These are phyloP conservation scores for Hippocampus zosterae DNA, from an alignment of 2,113 vertebrate genomes.

Conservation along the genomic window DNA sequence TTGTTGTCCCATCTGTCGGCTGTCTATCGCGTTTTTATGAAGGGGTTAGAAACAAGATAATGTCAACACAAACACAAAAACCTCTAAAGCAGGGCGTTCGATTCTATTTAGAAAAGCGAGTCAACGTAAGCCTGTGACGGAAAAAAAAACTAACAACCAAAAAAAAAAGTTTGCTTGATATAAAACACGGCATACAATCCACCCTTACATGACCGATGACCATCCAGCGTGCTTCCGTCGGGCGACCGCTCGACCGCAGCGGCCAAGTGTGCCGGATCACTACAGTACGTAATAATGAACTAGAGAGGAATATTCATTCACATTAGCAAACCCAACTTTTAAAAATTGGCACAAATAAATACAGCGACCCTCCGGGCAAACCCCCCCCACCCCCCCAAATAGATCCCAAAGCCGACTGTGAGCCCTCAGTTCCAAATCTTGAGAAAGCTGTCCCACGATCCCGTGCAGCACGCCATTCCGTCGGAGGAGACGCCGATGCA, in stretches of 20 bases:
- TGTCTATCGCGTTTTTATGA: background rate
- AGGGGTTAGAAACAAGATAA: constrained; percentile 12
- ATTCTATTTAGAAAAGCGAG: constrained; percentile 40
- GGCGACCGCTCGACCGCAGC: constrained; percentile 34
- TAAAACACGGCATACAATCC: constrained; percentile 46
- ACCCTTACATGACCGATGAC: constrained; percentile 27
- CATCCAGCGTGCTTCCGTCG: constrained; percentile 48
- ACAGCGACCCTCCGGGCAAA: background rate
- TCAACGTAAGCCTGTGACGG: constrained; percentile 34
- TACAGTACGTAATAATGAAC: constrained; percentile 27
- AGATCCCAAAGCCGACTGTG: constrained; percentile 3
- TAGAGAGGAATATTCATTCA: constrained; percentile 36
- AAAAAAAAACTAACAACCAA: constrained; percentile 38
- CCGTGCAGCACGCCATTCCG: constrained; percentile 93
- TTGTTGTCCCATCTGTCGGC: constrained; percentile 48
- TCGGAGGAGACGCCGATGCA: constrained; percentile 89
- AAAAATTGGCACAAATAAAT: constrained; percentile 65
- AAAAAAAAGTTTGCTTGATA: constrained; percentile 23
- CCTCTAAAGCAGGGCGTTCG: constrained; percentile 35
- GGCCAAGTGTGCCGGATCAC: constrained; percentile 33
- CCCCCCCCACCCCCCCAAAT: constrained; percentile 11
- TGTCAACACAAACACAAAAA: constrained; percentile 48
- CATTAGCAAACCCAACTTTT: constrained; percentile 35
- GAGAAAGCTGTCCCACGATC: constrained; percentile 99
- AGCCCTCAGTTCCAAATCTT: constrained; percentile 91